Evolutionary conservation across 1,140 invertebrate species (phyloP), one percentile per base, ranked within the genome.

Genomic region (Hylyphantes graminicola): DNA sequence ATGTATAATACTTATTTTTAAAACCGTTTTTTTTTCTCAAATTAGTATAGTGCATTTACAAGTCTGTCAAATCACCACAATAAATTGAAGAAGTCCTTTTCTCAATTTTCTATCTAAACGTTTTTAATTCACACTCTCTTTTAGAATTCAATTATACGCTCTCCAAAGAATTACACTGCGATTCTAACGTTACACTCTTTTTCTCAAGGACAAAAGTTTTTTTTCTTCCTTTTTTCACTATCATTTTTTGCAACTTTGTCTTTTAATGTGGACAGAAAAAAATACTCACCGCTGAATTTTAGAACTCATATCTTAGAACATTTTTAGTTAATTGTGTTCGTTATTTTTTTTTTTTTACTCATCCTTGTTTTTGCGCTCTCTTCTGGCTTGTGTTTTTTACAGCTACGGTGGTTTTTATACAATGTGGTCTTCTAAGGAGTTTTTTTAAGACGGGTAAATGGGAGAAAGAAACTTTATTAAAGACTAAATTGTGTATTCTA

Each of bases 91-190:
- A 21, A 51, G 74, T 15, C 50, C 35, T 76, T 51, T 76, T 63
- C 35, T 76, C 74, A 64, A 63, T 76, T 76, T 64, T 64, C 13
- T 15, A 63, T 48, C 19, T 51, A 76, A 76, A 76, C 64, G 74
- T 76, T 61, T 76, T 63, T 76, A 76, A 76, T 55, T 76, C 59
- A 64, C 48, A 63, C 74, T 76, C 53, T 76, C 74, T 19, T 17
- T 76, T 64, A 64, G 61, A 76, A 76, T 76, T 76, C 74, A 76
- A 76, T 76, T 76, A 76, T 50, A 19, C 35, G 15, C 35, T 76
- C 51, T 57, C 74, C 74, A 51, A 63, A 51, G 74, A 76, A 76
- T 76, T 76, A 76, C 48, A 54, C 9, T 76, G 74, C 61, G 12
- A 51, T 57, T 57, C 48, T 19, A 61, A 63, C 50, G 74, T 17